Conservation (phyloP, 2,797 vertebrate genomes). For the Emys orbicularis region DNA sequence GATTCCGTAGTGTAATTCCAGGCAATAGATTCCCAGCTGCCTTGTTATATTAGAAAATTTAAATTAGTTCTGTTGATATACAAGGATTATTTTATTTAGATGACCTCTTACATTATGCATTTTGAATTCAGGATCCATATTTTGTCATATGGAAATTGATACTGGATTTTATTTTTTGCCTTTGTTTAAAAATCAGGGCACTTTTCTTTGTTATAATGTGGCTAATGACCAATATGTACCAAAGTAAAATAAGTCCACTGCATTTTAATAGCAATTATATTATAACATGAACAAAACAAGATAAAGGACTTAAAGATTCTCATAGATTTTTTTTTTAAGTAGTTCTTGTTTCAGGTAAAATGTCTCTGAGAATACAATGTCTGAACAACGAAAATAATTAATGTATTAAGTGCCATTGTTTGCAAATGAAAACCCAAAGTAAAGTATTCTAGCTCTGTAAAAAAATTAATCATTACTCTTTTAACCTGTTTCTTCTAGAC, state of each 20-base stretch:
- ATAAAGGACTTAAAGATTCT: not conserved
- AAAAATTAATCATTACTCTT: not conserved
- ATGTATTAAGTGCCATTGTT: not conserved
- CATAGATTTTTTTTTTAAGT: not conserved
- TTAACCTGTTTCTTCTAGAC: not conserved
- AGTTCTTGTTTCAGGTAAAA: not conserved
- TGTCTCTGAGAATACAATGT: not conserved
- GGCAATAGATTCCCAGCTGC: not conserved
- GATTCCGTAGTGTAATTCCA: not conserved
- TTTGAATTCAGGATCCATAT: not conserved
- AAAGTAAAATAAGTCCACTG: not conserved
- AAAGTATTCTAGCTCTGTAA: not conserved
- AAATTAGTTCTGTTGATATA: not conserved
- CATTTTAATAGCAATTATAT: not conserved
- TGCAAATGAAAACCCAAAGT: not conserved
- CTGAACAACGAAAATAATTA: constrained; percentile 17
- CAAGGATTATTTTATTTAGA: not conserved
- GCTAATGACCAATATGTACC: not conserved
- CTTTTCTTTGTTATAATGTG: not conserved
- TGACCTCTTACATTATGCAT: not conserved
- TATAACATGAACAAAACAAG: not conserved
- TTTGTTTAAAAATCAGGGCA: not conserved
- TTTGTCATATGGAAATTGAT: not conserved
- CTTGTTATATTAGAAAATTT: constrained; percentile 36
- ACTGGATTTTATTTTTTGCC: not conserved